phyloP scores from a whole-genome alignment of 30 jellyfish, hydroid and myxozoan genomes.

The Pelagia noctiluca region DNA sequence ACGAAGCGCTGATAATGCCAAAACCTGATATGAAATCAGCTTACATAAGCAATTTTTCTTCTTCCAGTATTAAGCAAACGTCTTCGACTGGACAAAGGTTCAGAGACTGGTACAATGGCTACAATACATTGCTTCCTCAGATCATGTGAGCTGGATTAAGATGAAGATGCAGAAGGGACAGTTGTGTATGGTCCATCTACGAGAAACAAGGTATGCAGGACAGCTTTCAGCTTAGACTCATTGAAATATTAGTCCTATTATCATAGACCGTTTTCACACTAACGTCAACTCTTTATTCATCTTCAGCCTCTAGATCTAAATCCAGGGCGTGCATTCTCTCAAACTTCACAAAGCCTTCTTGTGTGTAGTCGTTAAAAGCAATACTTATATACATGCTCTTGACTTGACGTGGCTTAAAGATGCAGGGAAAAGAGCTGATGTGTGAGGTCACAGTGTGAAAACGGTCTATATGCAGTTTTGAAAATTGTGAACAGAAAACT shows the following conservation, averaged over 20 bases:
- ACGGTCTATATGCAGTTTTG: background rate
- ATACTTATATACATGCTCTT: background rate
- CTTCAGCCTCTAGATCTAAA: constrained; percentile 5
- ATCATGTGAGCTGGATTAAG: background rate
- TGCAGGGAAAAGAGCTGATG: constrained; percentile 3
- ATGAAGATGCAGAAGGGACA: constrained; percentile 12
- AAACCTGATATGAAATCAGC: constrained; percentile 3
- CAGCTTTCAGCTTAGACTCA: constrained; percentile 6
- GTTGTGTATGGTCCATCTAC: constrained; percentile 24
- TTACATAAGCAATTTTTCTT: background rate
- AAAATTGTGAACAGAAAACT: constrained; percentile 1
- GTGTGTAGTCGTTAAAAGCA: constrained; percentile 2
- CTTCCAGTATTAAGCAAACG: constrained; percentile 15
- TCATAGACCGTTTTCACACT: constrained; percentile 5
- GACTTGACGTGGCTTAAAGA: constrained; percentile 6
- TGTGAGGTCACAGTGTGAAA: constrained; percentile 6
- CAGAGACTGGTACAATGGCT: constrained; percentile 22
- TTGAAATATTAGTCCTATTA: background rate
- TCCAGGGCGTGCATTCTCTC: constrained; percentile 8
- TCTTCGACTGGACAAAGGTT: constrained; percentile 17
- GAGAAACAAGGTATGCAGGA: constrained; percentile 13
- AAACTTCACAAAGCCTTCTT: constrained; percentile 3
- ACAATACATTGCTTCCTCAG: constrained; percentile 5
- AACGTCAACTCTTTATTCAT: constrained; percentile 2
- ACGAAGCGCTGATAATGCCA: constrained; percentile 1